These are phyloP conservation scores for Colossoma macropomum DNA, from an alignment of 2,113 vertebrate genomes.

Conservation along the genomic window DNA sequence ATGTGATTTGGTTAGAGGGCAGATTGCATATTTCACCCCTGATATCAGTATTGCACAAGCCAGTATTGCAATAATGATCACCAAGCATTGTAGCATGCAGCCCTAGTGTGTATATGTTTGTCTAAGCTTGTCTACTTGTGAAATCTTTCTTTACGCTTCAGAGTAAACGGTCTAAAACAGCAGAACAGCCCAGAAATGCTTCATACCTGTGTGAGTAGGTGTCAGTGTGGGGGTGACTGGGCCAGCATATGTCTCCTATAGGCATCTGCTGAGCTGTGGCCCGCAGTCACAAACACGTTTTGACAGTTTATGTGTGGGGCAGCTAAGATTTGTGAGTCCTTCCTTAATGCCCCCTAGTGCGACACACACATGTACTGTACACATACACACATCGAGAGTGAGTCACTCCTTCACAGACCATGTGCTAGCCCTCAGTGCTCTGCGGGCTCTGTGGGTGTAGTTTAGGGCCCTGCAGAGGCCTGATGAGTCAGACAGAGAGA, in stretches of 20 bases:
- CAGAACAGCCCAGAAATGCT: not conserved
- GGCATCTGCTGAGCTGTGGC: constrained; percentile 64
- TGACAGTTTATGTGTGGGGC: constrained; percentile 64
- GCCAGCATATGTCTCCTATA: constrained; percentile 65
- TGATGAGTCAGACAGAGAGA: constrained; percentile 68
- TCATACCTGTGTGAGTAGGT: constrained; percentile 47
- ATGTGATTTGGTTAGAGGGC: too few relatives aligned
- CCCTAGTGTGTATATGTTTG: too few relatives aligned
- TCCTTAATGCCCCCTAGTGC: constrained; percentile 53
- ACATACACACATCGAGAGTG: constrained; percentile 52
- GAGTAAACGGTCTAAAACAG: not conserved
- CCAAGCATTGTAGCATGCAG: too few relatives aligned
- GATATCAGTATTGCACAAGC: not conserved
- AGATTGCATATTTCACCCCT: not conserved
- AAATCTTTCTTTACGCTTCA: not conserved
- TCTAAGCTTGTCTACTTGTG: not conserved
- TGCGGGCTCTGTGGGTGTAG: constrained; percentile 39
- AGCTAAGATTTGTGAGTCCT: constrained; percentile 65
- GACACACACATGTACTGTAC: constrained; percentile 13
- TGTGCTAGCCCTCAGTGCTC: constrained; percentile 58
- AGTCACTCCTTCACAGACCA: constrained; percentile 62
- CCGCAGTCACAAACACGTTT: constrained; percentile 62
- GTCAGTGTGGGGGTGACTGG: constrained; percentile 61
- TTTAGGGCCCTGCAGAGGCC: constrained; percentile 47
- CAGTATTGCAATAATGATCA: not conserved